phyloP scores from a whole-genome alignment of 2,113 vertebrate genomes.

The Xiphophorus maculatus region DNA sequence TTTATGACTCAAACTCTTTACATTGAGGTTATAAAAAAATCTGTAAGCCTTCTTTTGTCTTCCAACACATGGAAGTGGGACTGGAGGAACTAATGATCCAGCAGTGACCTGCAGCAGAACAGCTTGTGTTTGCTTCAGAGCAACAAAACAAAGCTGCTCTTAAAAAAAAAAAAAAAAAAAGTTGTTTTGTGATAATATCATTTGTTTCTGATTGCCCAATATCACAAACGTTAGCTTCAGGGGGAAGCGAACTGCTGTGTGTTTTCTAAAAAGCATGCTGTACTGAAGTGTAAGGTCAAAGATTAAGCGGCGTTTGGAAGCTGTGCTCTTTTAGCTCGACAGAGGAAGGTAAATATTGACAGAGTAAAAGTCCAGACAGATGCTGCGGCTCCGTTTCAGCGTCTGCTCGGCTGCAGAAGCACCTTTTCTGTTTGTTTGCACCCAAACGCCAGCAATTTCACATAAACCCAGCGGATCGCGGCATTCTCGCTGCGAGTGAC shows the following conservation, averaged over 20 bases:
- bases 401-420: background rate
- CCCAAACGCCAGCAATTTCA: constrained; percentile 6
- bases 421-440: constrained; percentile 26
- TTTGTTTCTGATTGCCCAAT: constrained; percentile 21
- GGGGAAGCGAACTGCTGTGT: background rate
- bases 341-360: constrained; percentile 66
- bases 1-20: too few relatives aligned
- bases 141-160: constrained; percentile 20
- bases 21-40: background rate
- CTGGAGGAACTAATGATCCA: background rate
- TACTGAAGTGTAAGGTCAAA: constrained; percentile 41
- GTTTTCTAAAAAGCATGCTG: constrained; percentile 14
- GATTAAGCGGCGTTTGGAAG: constrained; percentile 29
- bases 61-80: background rate
- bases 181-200: constrained; percentile 40
- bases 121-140: constrained; percentile 20
- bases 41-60: background rate
- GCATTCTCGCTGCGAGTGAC: constrained; percentile 16
- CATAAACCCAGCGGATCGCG: background rate
- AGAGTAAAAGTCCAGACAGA: constrained; percentile 59
- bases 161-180: background rate
- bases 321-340: background rate
- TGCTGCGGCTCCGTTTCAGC: constrained; percentile 2
- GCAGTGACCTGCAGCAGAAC: background rate
- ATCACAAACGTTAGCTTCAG: background rate